These are phyloP conservation scores for Platorchestia sp. DNA, from an alignment of 1,140 invertebrate genomes.

Conservation along the genomic window DNA sequence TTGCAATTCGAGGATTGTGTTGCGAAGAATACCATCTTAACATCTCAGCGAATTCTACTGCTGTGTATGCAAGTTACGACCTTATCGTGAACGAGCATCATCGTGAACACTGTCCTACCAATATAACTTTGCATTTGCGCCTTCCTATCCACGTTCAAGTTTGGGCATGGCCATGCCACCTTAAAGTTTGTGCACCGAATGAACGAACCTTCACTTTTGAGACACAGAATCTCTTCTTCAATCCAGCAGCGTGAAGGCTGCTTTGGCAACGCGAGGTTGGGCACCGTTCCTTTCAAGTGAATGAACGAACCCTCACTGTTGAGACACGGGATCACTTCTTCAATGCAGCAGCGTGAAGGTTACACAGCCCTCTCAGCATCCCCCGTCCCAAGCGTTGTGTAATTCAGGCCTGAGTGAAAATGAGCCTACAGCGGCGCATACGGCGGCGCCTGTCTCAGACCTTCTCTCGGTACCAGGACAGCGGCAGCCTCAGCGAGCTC, in stretches of 20 bases:
- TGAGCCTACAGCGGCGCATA: slow-evolving; percentile 72
- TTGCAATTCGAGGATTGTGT: background rate
- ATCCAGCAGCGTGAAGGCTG: background rate
- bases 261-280: no score
- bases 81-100: background rate
- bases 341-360: background rate
- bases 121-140: background rate
- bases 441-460: slow-evolving; percentile 73
- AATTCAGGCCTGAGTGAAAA: slow-evolving; percentile 57
- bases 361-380: background rate
- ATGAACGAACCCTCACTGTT: background rate
- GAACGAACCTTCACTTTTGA: background rate
- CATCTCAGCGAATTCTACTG: background rate
- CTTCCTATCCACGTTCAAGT: background rate
- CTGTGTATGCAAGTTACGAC: background rate
- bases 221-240: background rate
- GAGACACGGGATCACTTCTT: background rate
- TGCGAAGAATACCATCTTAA: background rate
- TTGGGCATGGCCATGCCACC: background rate
- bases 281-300: background rate
- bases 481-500: slow-evolving; percentile 72
- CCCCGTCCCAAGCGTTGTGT: background rate
- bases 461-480: slow-evolving; percentile 71
- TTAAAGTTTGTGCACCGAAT: background rate
- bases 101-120: background rate